A percentile compares a stretch with the other conserved stretches of the same genome.
Conservation (phyloP, 2,113 vertebrate species). For the Calidris pugnax region DNA sequence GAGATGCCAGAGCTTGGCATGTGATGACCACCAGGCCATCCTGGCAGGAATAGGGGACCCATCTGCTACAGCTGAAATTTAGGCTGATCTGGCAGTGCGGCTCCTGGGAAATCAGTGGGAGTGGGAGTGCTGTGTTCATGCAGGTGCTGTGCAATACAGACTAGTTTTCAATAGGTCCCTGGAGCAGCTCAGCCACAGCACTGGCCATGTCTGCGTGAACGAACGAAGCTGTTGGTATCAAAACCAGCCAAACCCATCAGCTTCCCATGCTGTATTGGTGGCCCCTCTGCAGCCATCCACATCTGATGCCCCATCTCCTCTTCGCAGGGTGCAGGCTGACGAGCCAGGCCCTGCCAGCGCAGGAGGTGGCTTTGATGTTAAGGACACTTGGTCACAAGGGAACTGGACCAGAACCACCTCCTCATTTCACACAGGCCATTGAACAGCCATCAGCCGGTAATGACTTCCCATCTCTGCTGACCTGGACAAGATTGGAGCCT, state of each 20-base stretch:
- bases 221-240: not conserved
- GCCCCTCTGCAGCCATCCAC: no score
- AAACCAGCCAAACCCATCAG: not conserved
- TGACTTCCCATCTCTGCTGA: not conserved
- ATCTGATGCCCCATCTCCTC: not conserved
- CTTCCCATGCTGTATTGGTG: not conserved
- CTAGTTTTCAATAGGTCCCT: not conserved
- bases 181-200: not conserved
- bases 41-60: not conserved
- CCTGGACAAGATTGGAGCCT: not conserved
- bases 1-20: not conserved
- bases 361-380: not conserved
- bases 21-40: not conserved
- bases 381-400: not conserved
- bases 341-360: not conserved
- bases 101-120: not conserved
- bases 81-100: not conserved
- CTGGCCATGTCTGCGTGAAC: not conserved
- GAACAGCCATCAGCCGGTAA: not conserved
- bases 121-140: not conserved
- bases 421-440: not conserved
- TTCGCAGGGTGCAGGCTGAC: not conserved
- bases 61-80: not conserved
- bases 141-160: accelerated
- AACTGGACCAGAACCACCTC: not conserved